Evolutionary conservation across 2,888 invertebrate genomes (phyloP), one percentile per base, ranked within the genome.

Genomic region (Eupsilia transversa): DNA sequence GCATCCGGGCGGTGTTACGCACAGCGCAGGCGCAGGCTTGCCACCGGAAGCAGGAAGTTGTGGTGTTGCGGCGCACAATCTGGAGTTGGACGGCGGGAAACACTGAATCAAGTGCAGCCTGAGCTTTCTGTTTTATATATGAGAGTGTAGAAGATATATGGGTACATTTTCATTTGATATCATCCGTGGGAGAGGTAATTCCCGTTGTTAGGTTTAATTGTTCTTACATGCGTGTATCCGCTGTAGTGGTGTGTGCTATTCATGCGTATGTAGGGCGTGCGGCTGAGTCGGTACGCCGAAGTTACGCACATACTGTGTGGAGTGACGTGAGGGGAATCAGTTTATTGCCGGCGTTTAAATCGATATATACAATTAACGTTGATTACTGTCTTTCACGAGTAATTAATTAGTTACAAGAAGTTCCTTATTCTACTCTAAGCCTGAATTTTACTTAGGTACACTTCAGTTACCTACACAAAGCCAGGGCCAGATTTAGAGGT

Each of bases 61-160:
- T 92, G 96, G 96, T 94, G 94, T 94, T 93, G 94, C 92, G 93
- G 94, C 92, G 92, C 94, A 94, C 96, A 96, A 96, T 96, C 96
- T 96, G 96, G 95, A 95, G 94, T 93, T 92, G 93, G 92, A 91
- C 91, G 92, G 93, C 94, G 94, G 95, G 95, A 95, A 96, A 94
- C 94, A 95, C 91, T 96, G 96, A 94, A 96, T 96, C 95, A 95
- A 95, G 94, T 94, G 93, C 93, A 93, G 92, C 91, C 93, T 91
- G 91, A 91, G 90, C 92, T 91, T 91, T 91, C 91, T 94, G 91
- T 94, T 94, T 94, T 94, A 95, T 94, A 92, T 92, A 94, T 93
- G 92, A 89, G 90, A 91, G 89, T 92, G 92, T 94, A 87, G 92
- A 94, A 93, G 93, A 94, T 94, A 94, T 93, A 95, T 94, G 90